Percentiles rank a stretch among this genome's conserved stretches.
Conservation (phyloP, 2,797 vertebrate genomes). For the Peromyscus nudipes region DNA sequence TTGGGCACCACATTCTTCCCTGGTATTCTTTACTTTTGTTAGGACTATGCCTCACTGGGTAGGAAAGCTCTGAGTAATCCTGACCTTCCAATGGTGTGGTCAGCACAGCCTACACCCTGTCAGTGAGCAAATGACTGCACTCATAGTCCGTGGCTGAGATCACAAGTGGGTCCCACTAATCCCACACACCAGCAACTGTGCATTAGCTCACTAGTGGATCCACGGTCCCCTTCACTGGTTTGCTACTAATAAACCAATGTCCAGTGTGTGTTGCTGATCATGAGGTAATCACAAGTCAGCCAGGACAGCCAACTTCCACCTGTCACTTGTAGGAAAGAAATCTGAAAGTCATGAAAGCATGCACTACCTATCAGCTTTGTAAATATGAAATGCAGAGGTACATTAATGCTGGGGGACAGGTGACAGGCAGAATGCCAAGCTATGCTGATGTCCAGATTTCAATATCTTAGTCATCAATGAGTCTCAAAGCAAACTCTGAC, state of each 20-base stretch:
- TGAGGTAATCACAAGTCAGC: neutral
- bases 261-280: neutral
- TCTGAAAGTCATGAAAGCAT: neutral
- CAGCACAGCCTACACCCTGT: neutral
- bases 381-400: neutral
- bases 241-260: too few species aligned
- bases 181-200: neutral
- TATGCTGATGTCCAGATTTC: neutral
- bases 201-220: accelerated
- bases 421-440: neutral
- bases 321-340: neutral
- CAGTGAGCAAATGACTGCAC: neutral
- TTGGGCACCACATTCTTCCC: neutral
- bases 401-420: too few species aligned
- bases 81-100: neutral
- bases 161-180: too few species aligned
- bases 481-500: neutral
- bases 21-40: neutral
- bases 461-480: neutral
- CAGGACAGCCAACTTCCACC: neutral
- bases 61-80: neutral
- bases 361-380: neutral
- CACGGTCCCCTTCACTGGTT: neutral
- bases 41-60: neutral
- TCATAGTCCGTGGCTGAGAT: accelerated